Conservation (phyloP, 1,140 invertebrate genomes). For the Glomeris maerens region DNA sequence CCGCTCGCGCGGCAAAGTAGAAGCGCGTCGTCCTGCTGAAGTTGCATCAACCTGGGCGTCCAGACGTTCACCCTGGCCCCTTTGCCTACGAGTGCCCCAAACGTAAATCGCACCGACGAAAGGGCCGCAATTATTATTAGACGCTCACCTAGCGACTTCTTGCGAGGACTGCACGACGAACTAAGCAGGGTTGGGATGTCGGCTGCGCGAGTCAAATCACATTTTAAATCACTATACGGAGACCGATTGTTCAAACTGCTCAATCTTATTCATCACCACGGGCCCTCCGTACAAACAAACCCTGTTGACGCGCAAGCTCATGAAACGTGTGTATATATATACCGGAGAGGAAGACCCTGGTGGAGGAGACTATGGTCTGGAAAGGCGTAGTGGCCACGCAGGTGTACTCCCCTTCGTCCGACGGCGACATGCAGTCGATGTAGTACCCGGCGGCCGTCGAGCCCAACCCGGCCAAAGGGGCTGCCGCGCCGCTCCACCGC, state of each 20-base stretch:
- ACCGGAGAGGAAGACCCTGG: constrained; percentile 22
- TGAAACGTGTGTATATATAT: too few species aligned
- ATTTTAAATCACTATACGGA: too few species aligned
- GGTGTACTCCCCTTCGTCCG: constrained; percentile 47
- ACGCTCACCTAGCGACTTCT: constrained; percentile 7
- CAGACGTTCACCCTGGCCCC: constrained; percentile 34
- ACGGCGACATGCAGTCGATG: constrained; percentile 41
- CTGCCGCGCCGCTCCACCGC: neutral
- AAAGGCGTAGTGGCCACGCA: constrained; percentile 52
- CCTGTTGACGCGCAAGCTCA: too few species aligned
- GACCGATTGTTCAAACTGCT: too few species aligned
- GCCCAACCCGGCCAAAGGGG: constrained; percentile 2
- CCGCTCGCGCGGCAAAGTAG: constrained; percentile 55
- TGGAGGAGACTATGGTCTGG: constrained; percentile 35
- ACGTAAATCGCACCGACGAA: too few species aligned
- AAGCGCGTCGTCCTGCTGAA: constrained; percentile 43
- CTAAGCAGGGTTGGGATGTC: neutral
- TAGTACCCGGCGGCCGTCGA: constrained; percentile 44
- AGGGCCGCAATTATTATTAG: too few species aligned
- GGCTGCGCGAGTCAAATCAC: too few species aligned
- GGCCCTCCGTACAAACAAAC: too few species aligned
- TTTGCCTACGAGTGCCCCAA: too few species aligned
- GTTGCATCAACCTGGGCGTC: constrained; percentile 34
- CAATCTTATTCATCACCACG: constrained; percentile 11
- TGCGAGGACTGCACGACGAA: constrained; percentile 5